Conservation (phyloP, 2,113 vertebrate species). For the Corythaeola cristata region DNA sequence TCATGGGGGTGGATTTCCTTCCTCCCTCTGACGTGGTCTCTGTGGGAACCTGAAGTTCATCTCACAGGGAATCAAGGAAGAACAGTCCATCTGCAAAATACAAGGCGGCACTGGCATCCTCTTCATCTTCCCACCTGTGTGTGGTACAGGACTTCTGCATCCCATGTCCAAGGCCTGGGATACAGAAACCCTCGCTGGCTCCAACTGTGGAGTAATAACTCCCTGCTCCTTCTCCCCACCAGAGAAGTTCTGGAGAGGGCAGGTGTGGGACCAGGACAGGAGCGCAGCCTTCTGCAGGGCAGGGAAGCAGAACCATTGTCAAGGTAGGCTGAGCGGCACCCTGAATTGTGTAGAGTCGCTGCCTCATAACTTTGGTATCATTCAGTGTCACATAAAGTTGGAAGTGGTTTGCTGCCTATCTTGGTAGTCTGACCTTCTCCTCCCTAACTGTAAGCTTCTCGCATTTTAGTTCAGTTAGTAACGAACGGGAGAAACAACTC, state of each 20-base stretch:
- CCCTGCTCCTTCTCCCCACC: background rate
- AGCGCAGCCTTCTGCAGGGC: background rate
- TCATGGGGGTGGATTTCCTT: background rate
- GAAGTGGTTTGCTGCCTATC: background rate
- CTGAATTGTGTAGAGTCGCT: background rate
- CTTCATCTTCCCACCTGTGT: background rate
- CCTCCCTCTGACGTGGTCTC: background rate
- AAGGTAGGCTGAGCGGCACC: background rate
- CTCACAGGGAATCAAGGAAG: background rate
- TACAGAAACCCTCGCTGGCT: background rate
- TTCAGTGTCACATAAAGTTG: background rate
- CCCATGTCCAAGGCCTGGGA: background rate
- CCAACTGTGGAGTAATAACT: background rate
- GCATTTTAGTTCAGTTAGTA: background rate
- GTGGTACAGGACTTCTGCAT: background rate
- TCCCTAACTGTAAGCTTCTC: background rate
- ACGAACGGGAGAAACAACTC: background rate
- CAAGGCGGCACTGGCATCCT: background rate
- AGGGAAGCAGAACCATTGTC: background rate
- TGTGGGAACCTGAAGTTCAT: background rate
- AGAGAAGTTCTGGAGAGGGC: background rate
- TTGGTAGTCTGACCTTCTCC: background rate
- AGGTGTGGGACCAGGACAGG: fast-evolving
- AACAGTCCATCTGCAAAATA: background rate
- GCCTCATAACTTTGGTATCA: background rate